Base-by-base conservation (phyloP, 1,140 invertebrate genomes). In the Macrosteles quadrilineatus region DNA sequence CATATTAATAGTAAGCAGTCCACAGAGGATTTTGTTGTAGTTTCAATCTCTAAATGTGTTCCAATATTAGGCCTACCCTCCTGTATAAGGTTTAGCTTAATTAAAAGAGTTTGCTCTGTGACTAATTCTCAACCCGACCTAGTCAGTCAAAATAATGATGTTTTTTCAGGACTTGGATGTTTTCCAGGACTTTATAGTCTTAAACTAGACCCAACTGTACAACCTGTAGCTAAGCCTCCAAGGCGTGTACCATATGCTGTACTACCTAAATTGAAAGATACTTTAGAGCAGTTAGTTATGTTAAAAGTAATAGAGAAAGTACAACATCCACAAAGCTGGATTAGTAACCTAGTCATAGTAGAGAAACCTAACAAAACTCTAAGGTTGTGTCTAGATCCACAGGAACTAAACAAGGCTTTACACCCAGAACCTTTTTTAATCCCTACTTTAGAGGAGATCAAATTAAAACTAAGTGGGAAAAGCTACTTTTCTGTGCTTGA, bases 261-360 rank as follows among this genome's bases (percentile, higher is more conserved):
- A n/a, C 9, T 43, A 17, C 36, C 36, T 12, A n/a, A 23, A 6
- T 55, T 6, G 23, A 12, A 55, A 6, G 14, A 12, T n/a, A 55
- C n/a, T n/a, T n/a, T n/a, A n/a, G n/a, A 67, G 0, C 74, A 76
- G 50, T 53, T 55, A 47, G 31, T 9, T 50, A 45, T 21, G 9
- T n/a, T n/a, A n/a, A 36, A 50, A 12, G 67, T 36, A 11, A 57
- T 27, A 21, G 14, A 23, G 30, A 70, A 50, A 47, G 36, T 43
- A 43, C 9, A 43, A 9, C 9, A 43, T 9, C 36, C 36, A 9
- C 36, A 17, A 11, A 43, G 17, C 17, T 43, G 36, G 36, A 17
- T 43, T 17, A 43, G 36, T 43, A 43, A 43, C 36, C 17, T 43
- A 17, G 36, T 43, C 9, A 43, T 43, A 11, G 36, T 43, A 11